These are phyloP conservation scores for Drosophila bifasciata DNA, from an alignment of 1,140 invertebrate species.

Conservation along the genomic window DNA sequence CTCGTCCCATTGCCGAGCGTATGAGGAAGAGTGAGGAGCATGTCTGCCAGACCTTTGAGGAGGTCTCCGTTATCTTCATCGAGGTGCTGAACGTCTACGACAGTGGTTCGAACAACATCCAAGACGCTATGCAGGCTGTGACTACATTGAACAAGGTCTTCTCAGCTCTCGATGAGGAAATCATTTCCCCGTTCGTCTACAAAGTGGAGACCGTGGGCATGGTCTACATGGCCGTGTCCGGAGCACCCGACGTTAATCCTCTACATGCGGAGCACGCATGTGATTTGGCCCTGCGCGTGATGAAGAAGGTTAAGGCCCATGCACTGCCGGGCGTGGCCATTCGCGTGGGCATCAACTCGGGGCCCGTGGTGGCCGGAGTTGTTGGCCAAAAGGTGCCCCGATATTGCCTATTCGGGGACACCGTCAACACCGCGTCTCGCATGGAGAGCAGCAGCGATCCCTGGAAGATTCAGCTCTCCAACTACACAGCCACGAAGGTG, in stretches of 20 bases:
- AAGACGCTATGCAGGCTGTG: constrained; percentile 92
- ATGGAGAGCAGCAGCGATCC: constrained; percentile 87
- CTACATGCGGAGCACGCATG: constrained; percentile 93
- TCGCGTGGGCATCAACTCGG: constrained; percentile 89
- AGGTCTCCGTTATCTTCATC: constrained; percentile 85
- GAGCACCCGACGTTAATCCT: constrained; percentile 90
- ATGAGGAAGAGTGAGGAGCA: constrained; percentile 88
- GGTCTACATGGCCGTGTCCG: constrained; percentile 94
- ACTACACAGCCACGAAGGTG: constrained; percentile 78
- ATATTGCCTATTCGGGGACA: constrained; percentile 94
- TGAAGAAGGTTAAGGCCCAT: constrained; percentile 86
- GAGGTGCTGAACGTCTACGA: constrained; percentile 84
- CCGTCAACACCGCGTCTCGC: constrained; percentile 93
- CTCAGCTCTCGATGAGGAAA: constrained; percentile 89
- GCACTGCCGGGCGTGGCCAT: constrained; percentile 87
- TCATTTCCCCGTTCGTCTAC: constrained; percentile 76
- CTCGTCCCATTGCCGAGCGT: constrained; percentile 88
- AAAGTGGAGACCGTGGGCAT: constrained; percentile 94
- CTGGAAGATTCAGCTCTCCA: constrained; percentile 83
- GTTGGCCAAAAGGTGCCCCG: constrained; percentile 90
- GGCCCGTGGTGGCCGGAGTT: constrained; percentile 91
- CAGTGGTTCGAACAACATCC: constrained; percentile 84
- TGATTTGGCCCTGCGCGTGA: constrained; percentile 88
- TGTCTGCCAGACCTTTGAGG: constrained; percentile 88
- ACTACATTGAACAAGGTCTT: constrained; percentile 93